phyloP scores from a whole-genome alignment of 2,113 vertebrate species.

The Serilophus lunatus region DNA sequence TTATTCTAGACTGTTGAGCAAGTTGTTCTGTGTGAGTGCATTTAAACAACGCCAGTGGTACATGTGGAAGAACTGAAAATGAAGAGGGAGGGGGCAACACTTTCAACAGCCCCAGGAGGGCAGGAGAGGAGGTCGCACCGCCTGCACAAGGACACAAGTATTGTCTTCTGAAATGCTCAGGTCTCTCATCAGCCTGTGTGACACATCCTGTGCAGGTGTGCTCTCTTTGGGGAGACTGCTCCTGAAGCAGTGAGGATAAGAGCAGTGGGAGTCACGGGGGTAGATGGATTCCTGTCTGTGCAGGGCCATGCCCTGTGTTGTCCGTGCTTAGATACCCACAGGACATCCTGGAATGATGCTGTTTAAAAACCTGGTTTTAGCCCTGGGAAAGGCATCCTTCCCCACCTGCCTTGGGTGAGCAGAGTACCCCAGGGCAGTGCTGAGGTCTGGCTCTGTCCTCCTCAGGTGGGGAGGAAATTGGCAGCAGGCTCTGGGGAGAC shows the following conservation, averaged over 20 bases:
- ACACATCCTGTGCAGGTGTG: neutral
- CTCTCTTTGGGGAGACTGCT: neutral
- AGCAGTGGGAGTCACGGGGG: accelerated
- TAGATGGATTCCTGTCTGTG: neutral
- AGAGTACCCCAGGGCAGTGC: neutral
- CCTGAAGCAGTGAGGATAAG: neutral
- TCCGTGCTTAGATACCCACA: accelerated
- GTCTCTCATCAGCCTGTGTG: neutral
- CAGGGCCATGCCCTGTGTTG: neutral
- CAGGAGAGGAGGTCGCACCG: neutral
- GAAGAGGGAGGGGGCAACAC: neutral
- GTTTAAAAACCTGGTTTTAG: neutral
- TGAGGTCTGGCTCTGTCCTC: neutral
- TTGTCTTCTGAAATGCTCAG: neutral
- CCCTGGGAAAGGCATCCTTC: neutral
- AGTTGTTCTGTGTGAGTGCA: constrained; percentile 31
- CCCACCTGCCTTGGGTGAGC: accelerated
- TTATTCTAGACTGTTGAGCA: constrained; percentile 62
- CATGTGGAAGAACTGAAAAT: neutral
- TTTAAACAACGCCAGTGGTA: neutral
- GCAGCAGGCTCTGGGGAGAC: neutral
- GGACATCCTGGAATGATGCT: neutral
- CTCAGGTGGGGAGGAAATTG: neutral
- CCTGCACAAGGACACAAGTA: neutral
- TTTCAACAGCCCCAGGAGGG: accelerated